phyloP scores from a whole-genome alignment of 2,113 vertebrate genomes.

The Myanophis thanlyinensis region DNA sequence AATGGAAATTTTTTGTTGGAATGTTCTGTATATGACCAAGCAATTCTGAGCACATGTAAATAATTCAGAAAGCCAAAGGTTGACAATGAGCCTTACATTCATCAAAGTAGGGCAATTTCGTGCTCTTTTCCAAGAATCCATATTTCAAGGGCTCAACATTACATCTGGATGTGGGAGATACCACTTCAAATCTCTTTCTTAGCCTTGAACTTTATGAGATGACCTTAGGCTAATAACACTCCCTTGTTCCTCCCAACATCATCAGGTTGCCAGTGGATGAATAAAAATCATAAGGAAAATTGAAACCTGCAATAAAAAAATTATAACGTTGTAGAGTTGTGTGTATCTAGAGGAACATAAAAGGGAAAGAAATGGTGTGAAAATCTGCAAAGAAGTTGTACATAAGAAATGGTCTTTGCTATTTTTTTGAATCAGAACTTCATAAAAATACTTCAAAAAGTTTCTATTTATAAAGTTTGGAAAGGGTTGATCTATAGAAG shows the following conservation, averaged over 20 bases:
- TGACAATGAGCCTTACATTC: not conserved
- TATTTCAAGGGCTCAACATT: not conserved
- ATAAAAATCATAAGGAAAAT: not conserved
- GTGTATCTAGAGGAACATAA: not conserved
- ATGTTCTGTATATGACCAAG: not conserved
- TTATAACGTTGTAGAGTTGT: not conserved
- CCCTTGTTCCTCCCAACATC: not conserved
- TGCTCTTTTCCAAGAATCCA: not conserved
- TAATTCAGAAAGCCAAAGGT: conserved; percentile 3
- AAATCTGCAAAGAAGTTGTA: not conserved
- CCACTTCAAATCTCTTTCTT: not conserved
- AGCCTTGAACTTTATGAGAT: not conserved
- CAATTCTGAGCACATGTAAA: not conserved
- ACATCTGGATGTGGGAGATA: not conserved
- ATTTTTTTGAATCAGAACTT: not conserved
- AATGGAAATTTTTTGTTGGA: not conserved
- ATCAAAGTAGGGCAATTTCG: not conserved
- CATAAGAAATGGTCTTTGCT: not conserved
- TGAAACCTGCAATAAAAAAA: not conserved
- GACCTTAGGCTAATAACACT: not conserved
- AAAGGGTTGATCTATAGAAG: not conserved
- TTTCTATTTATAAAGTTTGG: not conserved
- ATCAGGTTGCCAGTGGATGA: not conserved
- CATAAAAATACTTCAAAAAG: not conserved
- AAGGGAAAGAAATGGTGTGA: not conserved